These are phyloP conservation scores for Pelochelys cantorii DNA, from an alignment of 2,797 vertebrate species.

Conservation along the genomic window DNA sequence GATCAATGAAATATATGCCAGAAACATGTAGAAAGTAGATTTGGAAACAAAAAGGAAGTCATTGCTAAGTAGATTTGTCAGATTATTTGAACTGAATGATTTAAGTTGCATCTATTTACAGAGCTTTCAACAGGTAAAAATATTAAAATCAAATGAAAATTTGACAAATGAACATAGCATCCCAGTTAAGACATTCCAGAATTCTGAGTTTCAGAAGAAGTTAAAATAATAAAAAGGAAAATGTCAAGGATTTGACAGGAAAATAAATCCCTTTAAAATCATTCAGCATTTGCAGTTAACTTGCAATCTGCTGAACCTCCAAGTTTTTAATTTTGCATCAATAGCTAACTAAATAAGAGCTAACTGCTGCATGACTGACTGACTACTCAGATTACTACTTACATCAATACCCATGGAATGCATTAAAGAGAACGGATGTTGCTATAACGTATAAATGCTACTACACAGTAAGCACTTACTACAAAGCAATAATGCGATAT, in stretches of 20 bases:
- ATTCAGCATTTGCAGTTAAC: neutral
- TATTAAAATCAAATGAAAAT: neutral
- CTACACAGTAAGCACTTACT: neutral
- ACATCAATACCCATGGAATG: neutral
- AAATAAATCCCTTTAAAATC: neutral
- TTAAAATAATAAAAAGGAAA: neutral
- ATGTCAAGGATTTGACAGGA: neutral
- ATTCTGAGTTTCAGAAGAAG: constrained; percentile 25
- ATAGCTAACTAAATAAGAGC: neutral
- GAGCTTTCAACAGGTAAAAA: constrained; percentile 22
- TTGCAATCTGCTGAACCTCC: neutral
- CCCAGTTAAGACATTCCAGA: constrained; percentile 1
- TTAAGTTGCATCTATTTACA: constrained; percentile 4
- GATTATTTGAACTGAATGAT: constrained; percentile 18
- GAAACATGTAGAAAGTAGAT: constrained; percentile 17
- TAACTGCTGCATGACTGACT: neutral
- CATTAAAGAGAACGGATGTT: fast-evolving
- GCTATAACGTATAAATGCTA: neutral
- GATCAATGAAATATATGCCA: constrained; percentile 42
- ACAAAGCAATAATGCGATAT: neutral
- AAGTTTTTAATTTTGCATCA: neutral
- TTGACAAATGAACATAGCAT: neutral
- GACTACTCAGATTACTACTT: neutral
- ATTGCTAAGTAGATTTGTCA: constrained; percentile 27
- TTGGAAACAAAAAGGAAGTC: constrained; percentile 33